phyloP scores from a whole-genome alignment of 2,797 vertebrate species.

The Ispidina lecontei region DNA sequence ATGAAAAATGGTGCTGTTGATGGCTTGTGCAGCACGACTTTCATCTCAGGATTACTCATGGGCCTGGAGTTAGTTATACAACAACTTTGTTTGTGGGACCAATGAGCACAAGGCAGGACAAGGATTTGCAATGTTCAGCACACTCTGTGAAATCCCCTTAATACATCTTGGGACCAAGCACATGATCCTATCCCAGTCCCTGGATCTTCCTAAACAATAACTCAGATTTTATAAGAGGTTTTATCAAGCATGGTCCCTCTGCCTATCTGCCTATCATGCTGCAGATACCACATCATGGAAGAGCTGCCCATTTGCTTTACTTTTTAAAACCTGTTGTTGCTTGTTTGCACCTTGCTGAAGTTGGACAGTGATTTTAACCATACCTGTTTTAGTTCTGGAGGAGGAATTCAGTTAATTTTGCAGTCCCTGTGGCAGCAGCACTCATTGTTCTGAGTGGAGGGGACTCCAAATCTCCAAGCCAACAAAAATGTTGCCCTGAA shows the following conservation, averaged over 20 bases:
- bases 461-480: not conserved
- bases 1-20: not conserved
- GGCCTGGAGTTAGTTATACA: conserved; percentile 24
- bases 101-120: not conserved
- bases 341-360: not conserved
- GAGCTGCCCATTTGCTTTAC: not conserved
- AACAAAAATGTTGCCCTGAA: not conserved
- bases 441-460: not conserved
- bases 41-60: not conserved
- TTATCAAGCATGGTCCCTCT: not conserved
- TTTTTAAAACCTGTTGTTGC: not conserved
- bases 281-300: not conserved
- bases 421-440: not conserved
- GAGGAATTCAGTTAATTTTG: not conserved
- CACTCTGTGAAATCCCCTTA: not conserved
- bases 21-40: not conserved
- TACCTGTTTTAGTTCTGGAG: not conserved
- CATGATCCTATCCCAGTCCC: not conserved
- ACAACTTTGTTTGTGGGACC: conserved; percentile 25
- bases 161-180: not conserved
- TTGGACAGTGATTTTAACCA: not conserved
- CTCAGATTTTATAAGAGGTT: not conserved
- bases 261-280: not conserved
- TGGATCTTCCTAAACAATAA: not conserved
- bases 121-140: not conserved